phyloP scores from a whole-genome alignment of 2,113 vertebrate species.

The Zosterops pallidus region DNA sequence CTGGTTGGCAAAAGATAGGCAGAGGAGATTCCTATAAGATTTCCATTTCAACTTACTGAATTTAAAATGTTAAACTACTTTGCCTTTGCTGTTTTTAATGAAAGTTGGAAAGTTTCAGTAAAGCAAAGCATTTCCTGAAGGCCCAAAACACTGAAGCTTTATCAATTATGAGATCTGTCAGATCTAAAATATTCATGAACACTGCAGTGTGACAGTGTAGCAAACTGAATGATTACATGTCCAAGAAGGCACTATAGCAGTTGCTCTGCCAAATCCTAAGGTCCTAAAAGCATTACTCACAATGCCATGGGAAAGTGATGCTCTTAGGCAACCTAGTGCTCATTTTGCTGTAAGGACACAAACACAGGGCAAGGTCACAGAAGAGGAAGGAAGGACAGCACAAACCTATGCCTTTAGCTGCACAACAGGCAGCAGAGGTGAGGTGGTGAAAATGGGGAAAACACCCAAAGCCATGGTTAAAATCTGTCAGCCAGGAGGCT shows the following conservation, averaged over 20 bases:
- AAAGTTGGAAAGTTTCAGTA: background rate
- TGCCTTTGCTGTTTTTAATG: background rate
- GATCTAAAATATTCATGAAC: background rate
- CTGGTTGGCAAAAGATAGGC: background rate
- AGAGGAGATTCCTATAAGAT: background rate
- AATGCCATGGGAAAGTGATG: background rate
- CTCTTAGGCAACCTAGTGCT: background rate
- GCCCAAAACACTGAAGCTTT: background rate
- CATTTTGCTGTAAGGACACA: background rate
- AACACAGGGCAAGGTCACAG: background rate
- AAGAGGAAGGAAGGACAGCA: background rate
- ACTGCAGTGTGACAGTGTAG: background rate
- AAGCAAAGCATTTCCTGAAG: background rate
- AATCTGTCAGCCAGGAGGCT: background rate
- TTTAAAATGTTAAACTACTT: background rate
- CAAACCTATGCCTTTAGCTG: background rate
- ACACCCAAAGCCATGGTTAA: background rate
- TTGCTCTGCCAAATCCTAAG: background rate
- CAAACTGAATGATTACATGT: rapidly evolving
- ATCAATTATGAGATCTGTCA: background rate
- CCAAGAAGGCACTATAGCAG: background rate
- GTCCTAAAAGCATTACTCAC: background rate
- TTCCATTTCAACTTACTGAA: background rate
- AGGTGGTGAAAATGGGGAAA: background rate
- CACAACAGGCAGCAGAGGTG: background rate